These are phyloP conservation scores for Nudaria mundana DNA, from an alignment of 2,888 invertebrate species.

Conservation along the genomic window DNA sequence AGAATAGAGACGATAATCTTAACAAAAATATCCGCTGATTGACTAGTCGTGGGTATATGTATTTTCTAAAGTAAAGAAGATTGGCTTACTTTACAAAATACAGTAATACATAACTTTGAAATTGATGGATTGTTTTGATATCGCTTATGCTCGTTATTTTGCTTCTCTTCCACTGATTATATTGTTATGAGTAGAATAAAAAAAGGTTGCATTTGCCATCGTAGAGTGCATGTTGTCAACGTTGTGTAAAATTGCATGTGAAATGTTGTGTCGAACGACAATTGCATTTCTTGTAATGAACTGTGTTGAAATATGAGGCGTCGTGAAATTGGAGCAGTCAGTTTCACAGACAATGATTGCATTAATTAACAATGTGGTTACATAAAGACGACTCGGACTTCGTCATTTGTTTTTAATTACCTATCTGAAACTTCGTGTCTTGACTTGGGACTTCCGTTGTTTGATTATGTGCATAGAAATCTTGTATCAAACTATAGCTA, in stretches of 20 bases:
- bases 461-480: neutral
- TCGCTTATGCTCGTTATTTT: too few relatives aligned
- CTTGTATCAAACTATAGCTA: too few relatives aligned
- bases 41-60: too few relatives aligned
- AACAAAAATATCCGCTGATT: slow-evolving; percentile 33
- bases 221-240: slow-evolving; percentile 19
- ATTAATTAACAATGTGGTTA: slow-evolving; percentile 33
- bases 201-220: too few relatives aligned
- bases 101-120: slow-evolving; percentile 4
- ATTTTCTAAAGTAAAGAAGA: too few relatives aligned
- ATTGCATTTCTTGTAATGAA: slow-evolving; percentile 24
- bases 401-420: neutral
- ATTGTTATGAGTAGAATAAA: too few relatives aligned
- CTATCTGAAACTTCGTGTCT: neutral
- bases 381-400: slow-evolving; percentile 23
- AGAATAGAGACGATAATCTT: slow-evolving; percentile 38
- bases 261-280: slow-evolving; percentile 12
- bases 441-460: neutral
- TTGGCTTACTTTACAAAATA: neutral
- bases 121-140: slow-evolving; percentile 8
- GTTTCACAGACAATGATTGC: slow-evolving; percentile 32
- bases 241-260: slow-evolving; percentile 14
- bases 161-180: too few relatives aligned
- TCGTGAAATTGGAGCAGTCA: slow-evolving; percentile 34
- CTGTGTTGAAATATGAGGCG: slow-evolving; percentile 28